Evolutionary conservation across 2,888 invertebrate genomes (phyloP), one percentile per base, ranked within the genome.

Genomic region (Andrena fulva): DNA sequence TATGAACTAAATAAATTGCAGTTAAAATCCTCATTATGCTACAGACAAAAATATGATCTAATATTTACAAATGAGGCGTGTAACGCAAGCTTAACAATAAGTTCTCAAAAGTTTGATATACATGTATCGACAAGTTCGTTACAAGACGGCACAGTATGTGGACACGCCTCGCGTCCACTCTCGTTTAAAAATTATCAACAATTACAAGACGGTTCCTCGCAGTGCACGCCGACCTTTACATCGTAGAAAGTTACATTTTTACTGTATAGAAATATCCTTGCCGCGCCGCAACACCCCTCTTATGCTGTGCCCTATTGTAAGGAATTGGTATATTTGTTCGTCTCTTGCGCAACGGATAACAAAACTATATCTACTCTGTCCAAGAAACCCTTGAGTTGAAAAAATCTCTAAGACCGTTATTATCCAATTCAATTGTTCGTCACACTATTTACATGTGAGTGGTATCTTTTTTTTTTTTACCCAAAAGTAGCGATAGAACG

Each of bases 31-130:
- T 93, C 91, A 90, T 92, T 93, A 93, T 92, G 92, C 92, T 91
- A 91, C 92, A 92, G 93, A 93, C 92, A 93, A 93, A 93, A 93
- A 93, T 93, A 93, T 92, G 93, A 92, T 93, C 92, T 93, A 93
- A 93, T 93, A 93, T 93, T 92, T 93, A 93, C 93, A 93, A 93
- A 93, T 93, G 92, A 93, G 91, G 92, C 92, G 92, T 92, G 89
- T 92, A 93, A 93, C 91, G 89, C 91, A 93, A 92, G 91, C 91
- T 91, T 92, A 90, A 90, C 87, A 90, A 82, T 87, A 87, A 77
- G 70, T 83, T 81, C 72, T 79, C 78, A 78, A 84, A 79, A 70
- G 82, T 77, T 86, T 73, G 64, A 78, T 75, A 82, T 73, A 74
- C 42, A 42, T 68, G 54, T 74, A 77, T 80, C 77, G 77, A 75